Evolutionary conservation across 2,113 vertebrate species (phyloP), one percentile per base, ranked within the genome.

Genomic region (Archocentrus centrarchus): DNA sequence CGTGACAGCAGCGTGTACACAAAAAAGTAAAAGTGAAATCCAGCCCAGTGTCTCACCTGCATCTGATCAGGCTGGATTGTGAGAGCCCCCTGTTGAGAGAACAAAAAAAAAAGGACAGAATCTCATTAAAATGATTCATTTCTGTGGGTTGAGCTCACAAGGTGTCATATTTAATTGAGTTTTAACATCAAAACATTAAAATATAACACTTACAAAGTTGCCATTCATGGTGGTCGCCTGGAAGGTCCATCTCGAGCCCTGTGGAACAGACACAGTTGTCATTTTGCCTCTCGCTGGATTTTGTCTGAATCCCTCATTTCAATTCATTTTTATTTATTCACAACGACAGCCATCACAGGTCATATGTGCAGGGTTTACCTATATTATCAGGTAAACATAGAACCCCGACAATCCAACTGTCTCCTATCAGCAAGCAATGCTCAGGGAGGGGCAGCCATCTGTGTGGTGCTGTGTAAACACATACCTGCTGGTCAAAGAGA

Each of bases 171-270:
- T 68, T 68, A 47, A 47, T 37, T 47, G 14, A 0, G 24, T 70
- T 24, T 70, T 70, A 30, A 24, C 41, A 70, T 70, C 41, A n/a
- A 32, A 24, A 41, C 14, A 44, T 4, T 10, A 30, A 37, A 57
- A 22, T 4, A 5, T 57, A 30, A 35, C 50, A 96, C 98, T 93
- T 94, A 98, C 98, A 90, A 99, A 97, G 91, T 96, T 80, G 5
- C 98, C 98, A n/a, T 95, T 27, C 98, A 99, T 98, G 5, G 92
- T 95, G 39, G 97, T 97, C 7, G 98, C 98, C 92, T 99, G 98
- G n/a, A 99, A 93, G 1, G 98, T 99, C 98, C 98, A 99, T 84
- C 98, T 96, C 24, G 98, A 99, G 3, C 97, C 98, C 98, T 99
- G 91, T 6, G 81, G 64, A 75, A 64, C 24, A 92, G 32, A 73